Conservation (phyloP, 1,140 invertebrate genomes). For the Venturia canescens region DNA sequence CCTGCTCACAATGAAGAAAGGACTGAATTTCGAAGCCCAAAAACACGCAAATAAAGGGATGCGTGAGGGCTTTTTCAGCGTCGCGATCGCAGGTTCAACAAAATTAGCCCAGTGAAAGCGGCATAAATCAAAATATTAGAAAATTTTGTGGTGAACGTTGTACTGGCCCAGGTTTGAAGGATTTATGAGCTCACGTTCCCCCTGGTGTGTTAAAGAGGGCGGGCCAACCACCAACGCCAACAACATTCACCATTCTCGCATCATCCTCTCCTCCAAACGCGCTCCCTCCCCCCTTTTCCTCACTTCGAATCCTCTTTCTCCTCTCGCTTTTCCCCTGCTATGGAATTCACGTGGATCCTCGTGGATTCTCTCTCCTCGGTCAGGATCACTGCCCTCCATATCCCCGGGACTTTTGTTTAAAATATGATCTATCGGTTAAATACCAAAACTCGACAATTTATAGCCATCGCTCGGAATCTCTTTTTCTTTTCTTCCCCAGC, state of each 20-base stretch:
- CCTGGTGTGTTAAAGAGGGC: conserved; percentile 58
- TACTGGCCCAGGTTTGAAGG: conserved; percentile 64
- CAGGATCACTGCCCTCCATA: conserved; percentile 52
- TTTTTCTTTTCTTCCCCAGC: conserved; percentile 40
- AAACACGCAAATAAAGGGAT: conserved; percentile 73
- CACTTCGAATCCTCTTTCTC: conserved; percentile 7
- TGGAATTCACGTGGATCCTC: conserved; percentile 23
- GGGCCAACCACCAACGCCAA: conserved; percentile 49
- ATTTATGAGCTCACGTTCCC: conserved; percentile 69
- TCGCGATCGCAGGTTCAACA: conserved; percentile 25
- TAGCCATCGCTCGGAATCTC: conserved; percentile 52
- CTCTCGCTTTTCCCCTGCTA: conserved; percentile 34
- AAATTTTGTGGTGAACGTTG: conserved; percentile 58
- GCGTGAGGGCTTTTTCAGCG: conserved; percentile 49
- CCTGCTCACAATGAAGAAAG: conserved; percentile 46
- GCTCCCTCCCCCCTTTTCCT: neutral
- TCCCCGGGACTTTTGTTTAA: conserved; percentile 72
- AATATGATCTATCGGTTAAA: conserved; percentile 75
- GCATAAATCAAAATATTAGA: conserved; percentile 76
- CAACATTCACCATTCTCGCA: conserved; percentile 43
- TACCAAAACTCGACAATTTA: conserved; percentile 72
- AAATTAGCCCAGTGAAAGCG: conserved; percentile 73
- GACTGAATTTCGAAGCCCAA: conserved; percentile 54
- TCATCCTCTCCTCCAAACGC: conserved; percentile 37
- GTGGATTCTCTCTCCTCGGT: conserved; percentile 22